Base-by-base conservation (phyloP, 2,797 vertebrate species). In the Platyrinchus mystaceus region DNA sequence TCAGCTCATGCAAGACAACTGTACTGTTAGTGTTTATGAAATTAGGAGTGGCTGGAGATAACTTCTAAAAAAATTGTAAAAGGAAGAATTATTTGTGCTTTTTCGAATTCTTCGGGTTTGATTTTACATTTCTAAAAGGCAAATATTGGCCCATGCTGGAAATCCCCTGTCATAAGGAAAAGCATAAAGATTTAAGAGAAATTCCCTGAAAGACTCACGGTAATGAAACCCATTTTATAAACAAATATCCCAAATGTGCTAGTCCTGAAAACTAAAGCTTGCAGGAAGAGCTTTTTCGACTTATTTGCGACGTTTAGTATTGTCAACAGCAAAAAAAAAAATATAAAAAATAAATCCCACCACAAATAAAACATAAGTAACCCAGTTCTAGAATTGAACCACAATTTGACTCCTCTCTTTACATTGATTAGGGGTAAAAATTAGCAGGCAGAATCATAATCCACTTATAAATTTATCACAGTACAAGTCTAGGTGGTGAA, bases 401-500 rank as follows among this genome's bases (percentile, higher is more conserved):
- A 47, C 6, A 59, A 53, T 37, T 74, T 59, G 12, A 55, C 14
- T 46, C 9, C 39, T 27, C 56, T 21, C 4, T 60, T 78, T 46
- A 43, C 13, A 69, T 68, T 74, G 18, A 69, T 46, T 39, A 4
- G 1, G 18, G 12, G 27, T 30, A 59, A 87, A 83, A 92, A 19
- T 36, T 37, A 66, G 4, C 17, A 58, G 9, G 18, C 7, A 75
- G 64, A 75, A 63, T 44, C 50, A 67, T 32, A n/a, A 70, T 10
- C 5, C 7, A 41, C 21, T 36, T 73, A 36, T 6, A 68, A 70
- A 50, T 46, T 59, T 63, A 26, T 68, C 28, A 52, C 6, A 52
- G 11, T 7, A 12, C 4, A 53, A 27, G 3, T 44, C 18, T 49
- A 34, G 30, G 6, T 37, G 10, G 1, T 1, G 0, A 81, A 28